phyloP scores from a whole-genome alignment of 2,113 vertebrate species.

The Alectura lathami region DNA sequence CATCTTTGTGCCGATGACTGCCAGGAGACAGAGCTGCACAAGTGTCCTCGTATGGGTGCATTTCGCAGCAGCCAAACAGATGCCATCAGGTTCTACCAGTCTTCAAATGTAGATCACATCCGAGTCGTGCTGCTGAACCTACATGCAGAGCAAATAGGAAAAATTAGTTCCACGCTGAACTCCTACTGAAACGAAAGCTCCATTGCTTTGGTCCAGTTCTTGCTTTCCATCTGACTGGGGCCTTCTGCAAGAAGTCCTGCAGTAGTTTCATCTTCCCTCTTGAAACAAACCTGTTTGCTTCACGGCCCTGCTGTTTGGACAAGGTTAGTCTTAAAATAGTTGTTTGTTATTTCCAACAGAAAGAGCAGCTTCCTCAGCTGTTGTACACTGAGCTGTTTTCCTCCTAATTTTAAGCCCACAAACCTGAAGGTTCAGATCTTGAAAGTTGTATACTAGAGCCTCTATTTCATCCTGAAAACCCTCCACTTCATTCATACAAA shows the following conservation, averaged over 20 bases:
- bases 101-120: slow-evolving; percentile 76
- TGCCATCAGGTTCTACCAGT: neutral
- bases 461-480: neutral
- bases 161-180: neutral
- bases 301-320: neutral
- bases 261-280: neutral
- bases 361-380: neutral
- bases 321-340: neutral
- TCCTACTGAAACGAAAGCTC: neutral
- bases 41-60: neutral
- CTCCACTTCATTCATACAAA: neutral
- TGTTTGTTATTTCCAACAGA: neutral
- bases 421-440: neutral
- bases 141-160: slow-evolving; percentile 3
- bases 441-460: neutral
- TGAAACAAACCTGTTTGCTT: neutral
- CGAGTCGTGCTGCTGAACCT: slow-evolving; percentile 70
- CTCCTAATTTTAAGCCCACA: neutral
- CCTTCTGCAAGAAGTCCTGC: neutral
- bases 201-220: neutral
- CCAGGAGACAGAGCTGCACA: neutral
- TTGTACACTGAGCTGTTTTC: neutral
- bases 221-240: neutral
- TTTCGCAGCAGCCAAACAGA: neutral
- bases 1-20: neutral